Evolutionary conservation across 2,888 invertebrate genomes (phyloP), one percentile per base, ranked within the genome.

Genomic region (Leptinotarsa haldemani): DNA sequence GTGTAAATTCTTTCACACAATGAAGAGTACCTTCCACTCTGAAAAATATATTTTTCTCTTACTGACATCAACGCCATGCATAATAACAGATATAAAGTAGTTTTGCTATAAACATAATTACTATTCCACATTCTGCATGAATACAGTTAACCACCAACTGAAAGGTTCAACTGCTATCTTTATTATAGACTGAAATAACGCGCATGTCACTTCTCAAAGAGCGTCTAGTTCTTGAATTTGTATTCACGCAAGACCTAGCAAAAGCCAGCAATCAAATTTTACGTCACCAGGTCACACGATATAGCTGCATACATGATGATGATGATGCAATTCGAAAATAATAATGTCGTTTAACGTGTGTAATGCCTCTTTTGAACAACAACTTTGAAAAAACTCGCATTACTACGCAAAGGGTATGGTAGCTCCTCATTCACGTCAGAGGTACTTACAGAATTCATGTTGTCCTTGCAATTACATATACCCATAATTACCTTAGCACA

Each of bases 231-330:
- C 80, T 78, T 75, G 82, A 81, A 80, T 82, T 83, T 80, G 75
- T 81, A 81, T 83, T 82, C 83, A 84, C 82, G 83, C 83, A 82
- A 83, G 80, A 80, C 75, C 79, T 78, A 78, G 77, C 80, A 78
- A 82, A 84, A 85, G 48, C 9, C 40, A 4, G 84, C 84, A 84
- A 85, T 85, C 85, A 84, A 81, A 81, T 78, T 76, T 85, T 84
- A 85, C 85, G 85, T 85, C 84, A 85, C 76, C 70, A 69, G 81
- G 85, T 85, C 85, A 85, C 12, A 9, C 84, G 85, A 83, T 79
- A 85, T 76, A 72, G 81, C 81, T 83, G 84, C 83, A 82, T 79
- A 50, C 15, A 9, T 40, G 40, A 40, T 40, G 40, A 30, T 30
- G 7, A 30, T 30, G 30, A 7, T 40, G 9, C 30, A 40, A 40